Percentiles rank a stretch among this genome's conserved stretches.
Evolutionary conservation across 2,113 vertebrate genomes (phyloP).

Genomic region (Labeo rohita): DNA sequence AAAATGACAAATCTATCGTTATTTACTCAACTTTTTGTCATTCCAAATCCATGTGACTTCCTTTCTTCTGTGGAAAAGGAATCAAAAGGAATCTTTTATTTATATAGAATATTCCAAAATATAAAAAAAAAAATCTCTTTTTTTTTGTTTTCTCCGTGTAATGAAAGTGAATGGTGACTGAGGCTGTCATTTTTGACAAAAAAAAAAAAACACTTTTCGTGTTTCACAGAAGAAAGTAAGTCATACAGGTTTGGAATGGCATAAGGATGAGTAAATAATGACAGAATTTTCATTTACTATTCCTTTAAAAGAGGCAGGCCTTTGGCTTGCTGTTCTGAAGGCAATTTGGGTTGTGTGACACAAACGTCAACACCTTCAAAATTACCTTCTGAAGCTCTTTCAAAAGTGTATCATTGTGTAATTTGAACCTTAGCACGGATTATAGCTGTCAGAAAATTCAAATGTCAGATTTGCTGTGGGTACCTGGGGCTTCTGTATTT

Average conservation of each 20-base stretch:
- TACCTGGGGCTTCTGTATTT: constrained; percentile 50
- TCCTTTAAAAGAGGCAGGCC: neutral
- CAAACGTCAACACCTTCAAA: neutral
- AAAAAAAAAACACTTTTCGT: neutral
- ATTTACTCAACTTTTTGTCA: constrained; percentile 6
- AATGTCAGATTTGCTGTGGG: neutral
- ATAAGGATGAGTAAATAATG: neutral
- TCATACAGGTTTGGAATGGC: neutral
- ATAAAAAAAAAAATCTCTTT: neutral
- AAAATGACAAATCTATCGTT: neutral
- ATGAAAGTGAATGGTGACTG: neutral
- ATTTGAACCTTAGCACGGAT: neutral
- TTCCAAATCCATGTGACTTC: neutral
- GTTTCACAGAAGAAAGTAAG: constrained; percentile 8
- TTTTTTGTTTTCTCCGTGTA: neutral
- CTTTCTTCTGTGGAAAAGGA: neutral
- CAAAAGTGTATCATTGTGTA: neutral
- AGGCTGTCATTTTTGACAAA: constrained; percentile 4
- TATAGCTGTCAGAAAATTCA: neutral
- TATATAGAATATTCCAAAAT: neutral
- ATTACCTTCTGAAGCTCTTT: neutral
- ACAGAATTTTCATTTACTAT: constrained; percentile 15
- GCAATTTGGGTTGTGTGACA: neutral
- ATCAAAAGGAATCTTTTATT: neutral
- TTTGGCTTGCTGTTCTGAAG: neutral